Percentiles rank a stretch among this genome's conserved stretches.
Conservation (phyloP, 2,113 vertebrate genomes). For the Cavia aperea region DNA sequence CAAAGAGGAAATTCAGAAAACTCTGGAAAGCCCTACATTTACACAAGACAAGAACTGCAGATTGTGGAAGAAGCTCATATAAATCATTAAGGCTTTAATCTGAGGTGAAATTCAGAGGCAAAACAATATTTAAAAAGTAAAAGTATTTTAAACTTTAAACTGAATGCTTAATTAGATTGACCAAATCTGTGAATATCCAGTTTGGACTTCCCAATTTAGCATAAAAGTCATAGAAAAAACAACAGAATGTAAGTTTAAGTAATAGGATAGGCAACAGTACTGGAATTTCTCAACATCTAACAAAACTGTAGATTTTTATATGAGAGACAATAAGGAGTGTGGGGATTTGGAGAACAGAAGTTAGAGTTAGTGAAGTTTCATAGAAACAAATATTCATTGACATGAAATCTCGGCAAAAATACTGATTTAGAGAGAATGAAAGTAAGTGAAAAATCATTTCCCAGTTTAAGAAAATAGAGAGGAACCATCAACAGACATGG, state of each 20-base stretch:
- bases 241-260: background rate
- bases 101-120: background rate
- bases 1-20: background rate
- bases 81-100: background rate
- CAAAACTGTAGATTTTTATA: background rate
- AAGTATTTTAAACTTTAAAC: background rate
- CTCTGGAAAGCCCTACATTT: background rate
- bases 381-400: background rate
- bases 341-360: background rate
- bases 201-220: background rate
- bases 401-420: background rate
- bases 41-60: background rate
- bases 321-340: background rate
- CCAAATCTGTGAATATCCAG: background rate
- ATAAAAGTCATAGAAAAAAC: background rate
- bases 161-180: background rate
- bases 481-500: background rate
- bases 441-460: background rate
- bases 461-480: background rate
- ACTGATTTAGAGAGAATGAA: background rate
- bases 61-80: background rate
- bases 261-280: background rate
- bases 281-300: background rate
- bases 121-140: background rate
- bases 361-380: background rate